phyloP scores from a whole-genome alignment of 2,113 vertebrate species.

The Chloropsis hardwickii region DNA sequence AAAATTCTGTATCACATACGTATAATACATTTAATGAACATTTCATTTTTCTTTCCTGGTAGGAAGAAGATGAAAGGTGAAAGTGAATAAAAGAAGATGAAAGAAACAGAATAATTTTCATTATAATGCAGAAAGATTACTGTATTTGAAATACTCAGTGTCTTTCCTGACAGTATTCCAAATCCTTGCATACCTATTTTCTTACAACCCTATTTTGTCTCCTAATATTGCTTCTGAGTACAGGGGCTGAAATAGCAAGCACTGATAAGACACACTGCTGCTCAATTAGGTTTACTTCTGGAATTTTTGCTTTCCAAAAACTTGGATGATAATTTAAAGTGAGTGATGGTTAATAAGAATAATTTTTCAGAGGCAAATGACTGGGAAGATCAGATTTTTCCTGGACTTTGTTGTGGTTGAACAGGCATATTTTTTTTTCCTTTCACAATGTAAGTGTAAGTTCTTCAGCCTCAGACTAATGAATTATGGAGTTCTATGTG shows the following conservation, averaged over 20 bases:
- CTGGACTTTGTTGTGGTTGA: background rate
- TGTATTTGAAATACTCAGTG: rapidly evolving
- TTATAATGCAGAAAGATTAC: background rate
- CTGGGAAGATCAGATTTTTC: background rate
- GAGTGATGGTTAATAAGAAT: background rate
- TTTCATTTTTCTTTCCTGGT: background rate
- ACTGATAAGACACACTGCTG: background rate
- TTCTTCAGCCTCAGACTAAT: background rate
- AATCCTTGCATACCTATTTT: background rate
- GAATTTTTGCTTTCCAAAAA: background rate
- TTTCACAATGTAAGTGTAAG: background rate
- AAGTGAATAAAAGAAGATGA: background rate
- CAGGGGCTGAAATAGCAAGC: background rate
- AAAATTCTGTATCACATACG: background rate
- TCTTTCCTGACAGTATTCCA: background rate
- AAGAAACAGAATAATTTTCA: background rate
- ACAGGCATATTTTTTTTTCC: background rate
- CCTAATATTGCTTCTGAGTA: background rate
- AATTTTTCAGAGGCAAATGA: background rate
- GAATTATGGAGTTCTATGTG: background rate
- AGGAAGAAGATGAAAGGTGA: background rate
- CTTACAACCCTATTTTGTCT: background rate
- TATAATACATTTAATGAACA: background rate
- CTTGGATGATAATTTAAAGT: background rate
- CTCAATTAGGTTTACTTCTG: background rate